Percentiles rank a stretch among this genome's conserved stretches.
Conservation (phyloP, 2,113 vertebrate genomes). For the Malaclemys terrapin region DNA sequence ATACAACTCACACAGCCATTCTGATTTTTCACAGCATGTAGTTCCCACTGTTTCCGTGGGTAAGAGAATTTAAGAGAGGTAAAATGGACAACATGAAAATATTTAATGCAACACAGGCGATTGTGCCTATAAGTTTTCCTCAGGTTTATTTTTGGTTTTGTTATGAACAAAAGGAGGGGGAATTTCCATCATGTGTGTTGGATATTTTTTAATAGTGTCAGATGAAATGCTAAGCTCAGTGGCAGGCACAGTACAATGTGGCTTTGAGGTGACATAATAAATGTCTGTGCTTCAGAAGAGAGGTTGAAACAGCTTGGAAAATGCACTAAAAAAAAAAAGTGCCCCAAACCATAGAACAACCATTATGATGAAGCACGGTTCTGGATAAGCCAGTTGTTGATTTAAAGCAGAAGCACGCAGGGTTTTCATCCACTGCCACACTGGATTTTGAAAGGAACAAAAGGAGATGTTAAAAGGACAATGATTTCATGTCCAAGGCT, state of each 20-base stretch:
- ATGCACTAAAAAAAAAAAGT: neutral
- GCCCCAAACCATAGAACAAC: neutral
- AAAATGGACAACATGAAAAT: neutral
- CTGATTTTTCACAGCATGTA: constrained; percentile 64
- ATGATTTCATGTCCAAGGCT: constrained; percentile 18
- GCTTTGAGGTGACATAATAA: neutral
- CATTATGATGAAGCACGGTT: fast-evolving
- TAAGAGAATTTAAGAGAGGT: constrained; percentile 41
- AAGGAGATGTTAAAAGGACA: constrained; percentile 8
- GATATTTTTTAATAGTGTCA: neutral
- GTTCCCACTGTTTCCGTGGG: constrained; percentile 24
- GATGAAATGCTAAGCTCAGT: neutral
- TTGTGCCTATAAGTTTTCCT: neutral
- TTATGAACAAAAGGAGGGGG: constrained; percentile 7
- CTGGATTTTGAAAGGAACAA: neutral
- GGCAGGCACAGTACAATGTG: neutral
- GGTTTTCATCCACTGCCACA: neutral
- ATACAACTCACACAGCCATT: constrained; percentile 27
- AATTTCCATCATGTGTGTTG: neutral
- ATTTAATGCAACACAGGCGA: neutral
- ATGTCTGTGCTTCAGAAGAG: neutral
- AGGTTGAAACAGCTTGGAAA: neutral
- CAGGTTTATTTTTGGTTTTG: neutral
- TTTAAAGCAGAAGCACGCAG: neutral
- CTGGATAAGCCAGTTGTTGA: neutral